Percentiles rank a stretch among this genome's conserved stretches.
phyloP scores from a whole-genome alignment of 2,797 vertebrate species.

The Sebastes jordani region DNA sequence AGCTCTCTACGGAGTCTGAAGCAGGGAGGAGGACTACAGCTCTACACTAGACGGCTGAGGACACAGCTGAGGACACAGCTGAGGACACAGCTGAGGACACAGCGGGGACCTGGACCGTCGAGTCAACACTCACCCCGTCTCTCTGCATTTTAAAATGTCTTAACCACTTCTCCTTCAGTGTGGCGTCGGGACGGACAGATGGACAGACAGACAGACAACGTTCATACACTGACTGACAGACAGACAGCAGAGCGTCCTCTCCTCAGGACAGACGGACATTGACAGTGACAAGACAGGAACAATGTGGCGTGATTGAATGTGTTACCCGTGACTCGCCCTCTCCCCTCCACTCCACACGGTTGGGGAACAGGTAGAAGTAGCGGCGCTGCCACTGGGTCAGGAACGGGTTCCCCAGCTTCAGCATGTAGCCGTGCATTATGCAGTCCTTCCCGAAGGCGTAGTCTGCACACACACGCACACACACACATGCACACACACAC shows the following conservation, averaged over 20 bases:
- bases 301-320: neutral
- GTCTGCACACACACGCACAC: constrained; percentile 74
- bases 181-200: constrained; percentile 47
- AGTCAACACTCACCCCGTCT: constrained; percentile 80
- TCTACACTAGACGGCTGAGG: constrained; percentile 12
- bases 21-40: constrained; percentile 17
- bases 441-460: constrained; percentile 97
- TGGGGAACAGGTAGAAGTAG: constrained; percentile 99
- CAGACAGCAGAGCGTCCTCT: neutral
- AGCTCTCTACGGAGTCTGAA: constrained; percentile 4
- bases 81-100: neutral
- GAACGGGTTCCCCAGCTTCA: constrained; percentile 96
- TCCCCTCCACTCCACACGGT: constrained; percentile 97
- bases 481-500: too few relatives aligned
- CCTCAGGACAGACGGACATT: neutral
- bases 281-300: neutral
- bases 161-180: constrained; percentile 85
- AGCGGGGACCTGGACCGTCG: constrained; percentile 5
- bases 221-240: neutral
- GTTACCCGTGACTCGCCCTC: constrained; percentile 95
- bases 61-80: neutral
- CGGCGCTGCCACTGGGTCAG: constrained; percentile 97
- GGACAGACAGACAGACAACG: neutral
- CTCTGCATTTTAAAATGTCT: constrained; percentile 82
- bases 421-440: constrained; percentile 96